phyloP scores from a whole-genome alignment of 1,140 invertebrate genomes.

The Euura lappo region DNA sequence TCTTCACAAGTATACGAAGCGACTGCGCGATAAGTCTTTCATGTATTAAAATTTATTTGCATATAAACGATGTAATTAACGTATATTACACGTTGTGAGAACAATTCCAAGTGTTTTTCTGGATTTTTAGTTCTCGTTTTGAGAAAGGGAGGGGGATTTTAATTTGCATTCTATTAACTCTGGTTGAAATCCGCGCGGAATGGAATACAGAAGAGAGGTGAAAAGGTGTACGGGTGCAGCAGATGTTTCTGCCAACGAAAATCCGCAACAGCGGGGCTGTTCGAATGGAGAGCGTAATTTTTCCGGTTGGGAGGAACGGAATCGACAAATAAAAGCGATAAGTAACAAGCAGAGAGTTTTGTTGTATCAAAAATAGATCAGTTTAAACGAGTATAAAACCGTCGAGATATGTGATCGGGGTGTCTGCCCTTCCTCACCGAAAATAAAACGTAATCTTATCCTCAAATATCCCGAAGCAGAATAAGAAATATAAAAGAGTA shows the following conservation, averaged over 20 bases:
- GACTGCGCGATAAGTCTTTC: no score
- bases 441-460: conserved; percentile 3
- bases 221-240: background rate
- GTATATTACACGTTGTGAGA: no score
- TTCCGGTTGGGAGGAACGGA: background rate
- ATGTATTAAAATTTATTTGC: no score
- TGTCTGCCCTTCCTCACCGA: background rate
- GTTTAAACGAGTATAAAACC: no score
- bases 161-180: background rate
- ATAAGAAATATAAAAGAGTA: background rate
- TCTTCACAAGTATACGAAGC: no score
- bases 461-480: background rate
- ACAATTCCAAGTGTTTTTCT: no score
- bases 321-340: background rate
- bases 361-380: background rate
- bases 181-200: background rate
- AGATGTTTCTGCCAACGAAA: background rate
- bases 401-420: no score
- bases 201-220: background rate
- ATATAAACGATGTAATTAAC: no score
- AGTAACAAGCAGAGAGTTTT: background rate
- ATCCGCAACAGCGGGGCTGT: background rate
- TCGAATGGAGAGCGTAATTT: background rate
- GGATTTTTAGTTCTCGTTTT: no score
- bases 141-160: background rate